Conservation (phyloP, 2,888 invertebrate species). For the Pammene aurita region DNA sequence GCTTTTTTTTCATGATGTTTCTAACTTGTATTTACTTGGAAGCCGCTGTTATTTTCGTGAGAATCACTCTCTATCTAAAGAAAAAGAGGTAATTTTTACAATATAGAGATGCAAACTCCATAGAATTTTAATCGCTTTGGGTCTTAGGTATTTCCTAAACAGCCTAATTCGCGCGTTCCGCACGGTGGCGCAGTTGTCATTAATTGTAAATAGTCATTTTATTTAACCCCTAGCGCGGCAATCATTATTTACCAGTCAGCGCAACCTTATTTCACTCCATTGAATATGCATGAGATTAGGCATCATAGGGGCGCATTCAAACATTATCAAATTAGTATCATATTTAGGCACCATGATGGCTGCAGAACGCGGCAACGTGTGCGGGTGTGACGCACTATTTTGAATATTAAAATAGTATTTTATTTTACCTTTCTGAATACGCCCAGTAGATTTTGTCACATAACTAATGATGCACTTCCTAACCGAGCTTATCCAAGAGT, state of each 20-base stretch:
- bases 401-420: neutral
- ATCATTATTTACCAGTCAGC: slow-evolving; percentile 41
- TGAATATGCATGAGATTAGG: slow-evolving; percentile 51
- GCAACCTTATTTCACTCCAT: slow-evolving; percentile 45
- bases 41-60: too few species aligned
- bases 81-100: too few species aligned
- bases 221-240: slow-evolving; percentile 28
- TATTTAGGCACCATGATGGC: neutral
- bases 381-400: neutral
- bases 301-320: slow-evolving; percentile 11
- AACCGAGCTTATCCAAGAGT: slow-evolving; percentile 45
- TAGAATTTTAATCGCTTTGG: too few species aligned
- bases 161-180: neutral
- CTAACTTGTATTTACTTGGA: too few species aligned
- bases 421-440: slow-evolving; percentile 12
- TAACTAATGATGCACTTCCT: slow-evolving; percentile 51
- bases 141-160: neutral
- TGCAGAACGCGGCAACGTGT: neutral
- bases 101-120: too few species aligned
- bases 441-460: slow-evolving; percentile 40
- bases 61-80: too few species aligned
- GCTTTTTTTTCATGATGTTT: too few species aligned
- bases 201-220: slow-evolving; percentile 10
- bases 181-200: slow-evolving; percentile 3
- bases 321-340: neutral